Base-by-base conservation (phyloP, 2,797 vertebrate species). In the Sardinella longiceps region DNA sequence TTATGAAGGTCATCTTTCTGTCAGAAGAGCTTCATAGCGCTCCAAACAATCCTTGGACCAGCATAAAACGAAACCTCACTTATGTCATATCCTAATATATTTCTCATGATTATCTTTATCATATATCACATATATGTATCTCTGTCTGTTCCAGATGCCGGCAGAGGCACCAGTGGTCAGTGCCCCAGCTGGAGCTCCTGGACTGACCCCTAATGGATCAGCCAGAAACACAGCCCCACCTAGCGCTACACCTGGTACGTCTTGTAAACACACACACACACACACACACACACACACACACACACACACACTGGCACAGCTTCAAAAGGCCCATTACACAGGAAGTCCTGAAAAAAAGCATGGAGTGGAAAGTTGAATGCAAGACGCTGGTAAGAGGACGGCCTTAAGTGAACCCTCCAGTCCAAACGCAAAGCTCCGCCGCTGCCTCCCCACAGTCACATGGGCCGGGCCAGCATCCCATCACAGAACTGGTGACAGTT, bases 151-250 rank as follows among this genome's bases (percentile, higher is more conserved):
- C 23, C 70, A 77, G 70, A 39, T 39, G 70, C 15, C 70, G 23
- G 37, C 37, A 1, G 70, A 77, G 18, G 37, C 20, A 9, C 70
- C 70, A 3, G 37, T 77, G 33, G 70, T 9, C 18, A 77, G 33
- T 77, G 70, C 33, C 2, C 70, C 37, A 23, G 91, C 91, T 33
- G 96, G 92, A 89, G 95, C 94, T 82, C 94, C 97, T 10, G 96
- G 97, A 85, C 92, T 98, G 84, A 93, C 92, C 0, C 91, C 93
- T 30, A 94, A 96, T 82, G 95, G 97, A 82, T 94, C 90, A 43
- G 7, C 70, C 37, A 39, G 70, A 77, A 77, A 23, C 37, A 43
- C 70, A 39, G 70, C 18, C 70, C 93, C 25, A 93, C 94, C 5
- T 92, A 93, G 94, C n/a, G 70, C 91, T 39, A 89, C 46, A 66